A percentile compares a stretch with the other conserved stretches of the same genome.
These are phyloP conservation scores for Hycleus cichorii DNA, from an alignment of 1,140 invertebrate species.

Conservation along the genomic window DNA sequence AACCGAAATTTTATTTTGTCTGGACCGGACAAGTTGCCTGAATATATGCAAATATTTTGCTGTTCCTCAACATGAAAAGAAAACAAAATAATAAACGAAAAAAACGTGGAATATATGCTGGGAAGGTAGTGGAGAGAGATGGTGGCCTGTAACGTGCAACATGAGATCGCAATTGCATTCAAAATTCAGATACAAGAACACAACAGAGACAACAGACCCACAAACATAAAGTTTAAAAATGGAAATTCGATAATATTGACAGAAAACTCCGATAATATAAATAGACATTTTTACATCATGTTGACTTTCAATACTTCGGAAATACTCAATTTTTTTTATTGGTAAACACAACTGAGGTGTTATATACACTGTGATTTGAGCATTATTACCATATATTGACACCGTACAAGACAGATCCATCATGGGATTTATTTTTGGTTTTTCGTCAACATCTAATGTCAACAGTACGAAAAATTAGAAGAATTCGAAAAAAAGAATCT, in stretches of 20 bases:
- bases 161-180: conserved; percentile 21
- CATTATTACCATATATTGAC: neutral
- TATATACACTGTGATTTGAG: conserved; percentile 12
- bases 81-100: conserved; percentile 1
- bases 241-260: no score
- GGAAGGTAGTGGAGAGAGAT: no score
- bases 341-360: conserved; percentile 9
- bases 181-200: neutral
- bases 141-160: conserved; percentile 10
- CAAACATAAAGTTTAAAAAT: no score
- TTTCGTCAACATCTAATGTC: no score
- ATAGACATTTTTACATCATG: conserved; percentile 8
- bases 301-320: conserved; percentile 14
- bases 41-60: conserved; percentile 26
- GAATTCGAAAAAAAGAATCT: no score
- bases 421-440: no score
- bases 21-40: conserved; percentile 23
- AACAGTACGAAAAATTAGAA: no score
- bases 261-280: no score
- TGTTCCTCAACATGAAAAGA: conserved; percentile 13
- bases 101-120: conserved; percentile 9
- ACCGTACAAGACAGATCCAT: no score
- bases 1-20: conserved; percentile 28
- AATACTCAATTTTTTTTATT: conserved; percentile 2
- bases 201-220: neutral